Conservation (phyloP, 1,140 invertebrate species). For the Drosophila ambigua region DNA sequence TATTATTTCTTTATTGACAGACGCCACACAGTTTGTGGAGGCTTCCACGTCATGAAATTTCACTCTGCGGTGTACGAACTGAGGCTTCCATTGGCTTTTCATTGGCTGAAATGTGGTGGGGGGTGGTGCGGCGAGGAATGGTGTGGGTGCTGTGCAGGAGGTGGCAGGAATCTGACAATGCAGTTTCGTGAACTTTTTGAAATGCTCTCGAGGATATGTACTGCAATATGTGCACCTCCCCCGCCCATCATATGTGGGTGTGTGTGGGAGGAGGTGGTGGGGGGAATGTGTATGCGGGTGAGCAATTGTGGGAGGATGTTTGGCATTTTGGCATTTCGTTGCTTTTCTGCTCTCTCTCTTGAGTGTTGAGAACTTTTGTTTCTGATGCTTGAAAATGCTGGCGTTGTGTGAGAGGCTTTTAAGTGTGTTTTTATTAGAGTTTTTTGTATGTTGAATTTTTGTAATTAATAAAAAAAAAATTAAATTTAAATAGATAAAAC, state of each 20-base stretch:
- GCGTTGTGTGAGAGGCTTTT: no score
- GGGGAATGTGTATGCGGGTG: background rate
- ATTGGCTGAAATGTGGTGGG: slow-evolving; percentile 17
- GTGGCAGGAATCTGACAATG: slow-evolving; percentile 32
- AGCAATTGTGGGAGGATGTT: no score
- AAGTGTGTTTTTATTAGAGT: no score
- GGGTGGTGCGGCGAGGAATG: background rate
- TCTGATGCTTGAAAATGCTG: no score
- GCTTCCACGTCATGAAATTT: slow-evolving; percentile 63
- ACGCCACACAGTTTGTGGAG: slow-evolving; percentile 34
- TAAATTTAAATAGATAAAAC: no score
- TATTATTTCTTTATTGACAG: slow-evolving; percentile 70
- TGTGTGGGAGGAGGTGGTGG: background rate
- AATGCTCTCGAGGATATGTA: slow-evolving; percentile 19
- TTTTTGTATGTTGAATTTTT: no score
- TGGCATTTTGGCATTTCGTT: no score
- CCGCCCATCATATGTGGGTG: slow-evolving; percentile 2
- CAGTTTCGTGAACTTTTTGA: slow-evolving; percentile 40
- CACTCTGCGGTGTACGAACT: slow-evolving; percentile 65
- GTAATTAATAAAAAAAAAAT: no score
- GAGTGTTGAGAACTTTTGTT: no score
- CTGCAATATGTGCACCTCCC: slow-evolving; percentile 2
- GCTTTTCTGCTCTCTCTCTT: no score
- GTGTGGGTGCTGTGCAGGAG: background rate
- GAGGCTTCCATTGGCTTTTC: slow-evolving; percentile 34